A percentile compares a stretch with the other conserved stretches of the same genome.
phyloP scores from a whole-genome alignment of 2,113 vertebrate species.

The Crotalus tigris region DNA sequence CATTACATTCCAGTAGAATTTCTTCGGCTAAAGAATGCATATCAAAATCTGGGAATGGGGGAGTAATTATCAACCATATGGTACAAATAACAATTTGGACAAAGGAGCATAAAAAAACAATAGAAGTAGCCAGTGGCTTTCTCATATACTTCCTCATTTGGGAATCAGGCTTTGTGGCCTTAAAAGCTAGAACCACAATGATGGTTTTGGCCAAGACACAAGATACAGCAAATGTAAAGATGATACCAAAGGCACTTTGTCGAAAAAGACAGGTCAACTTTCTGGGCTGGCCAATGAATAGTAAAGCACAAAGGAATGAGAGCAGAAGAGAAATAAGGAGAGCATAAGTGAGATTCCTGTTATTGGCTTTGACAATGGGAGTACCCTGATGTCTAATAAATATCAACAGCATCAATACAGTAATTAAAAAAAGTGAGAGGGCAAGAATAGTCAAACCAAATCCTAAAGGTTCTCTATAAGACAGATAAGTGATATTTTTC shows the following conservation, averaged over 20 bases:
- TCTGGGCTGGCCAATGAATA: background rate
- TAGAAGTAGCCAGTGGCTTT: background rate
- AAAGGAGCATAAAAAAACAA: background rate
- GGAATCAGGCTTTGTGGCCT: background rate
- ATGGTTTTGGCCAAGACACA: background rate
- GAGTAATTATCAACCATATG: background rate
- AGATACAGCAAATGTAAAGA: background rate
- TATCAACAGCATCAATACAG: background rate
- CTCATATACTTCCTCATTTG: background rate
- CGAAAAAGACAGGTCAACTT: background rate
- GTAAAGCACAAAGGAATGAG: background rate
- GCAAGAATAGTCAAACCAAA: background rate
- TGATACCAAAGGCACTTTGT: background rate
- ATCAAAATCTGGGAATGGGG: background rate
- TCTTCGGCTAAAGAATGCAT: background rate
- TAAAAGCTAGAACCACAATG: background rate
- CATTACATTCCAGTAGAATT: background rate
- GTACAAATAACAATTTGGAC: background rate
- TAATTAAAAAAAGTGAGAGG: background rate
- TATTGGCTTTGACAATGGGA: slow-evolving; percentile 1
- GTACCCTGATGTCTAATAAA: background rate
- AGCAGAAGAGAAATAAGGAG: background rate
- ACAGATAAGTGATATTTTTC: background rate
- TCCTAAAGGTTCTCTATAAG: background rate
- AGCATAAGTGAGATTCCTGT: background rate